phyloP scores from a whole-genome alignment of 2,113 vertebrate species.

The Phylloscopus whistleri region DNA sequence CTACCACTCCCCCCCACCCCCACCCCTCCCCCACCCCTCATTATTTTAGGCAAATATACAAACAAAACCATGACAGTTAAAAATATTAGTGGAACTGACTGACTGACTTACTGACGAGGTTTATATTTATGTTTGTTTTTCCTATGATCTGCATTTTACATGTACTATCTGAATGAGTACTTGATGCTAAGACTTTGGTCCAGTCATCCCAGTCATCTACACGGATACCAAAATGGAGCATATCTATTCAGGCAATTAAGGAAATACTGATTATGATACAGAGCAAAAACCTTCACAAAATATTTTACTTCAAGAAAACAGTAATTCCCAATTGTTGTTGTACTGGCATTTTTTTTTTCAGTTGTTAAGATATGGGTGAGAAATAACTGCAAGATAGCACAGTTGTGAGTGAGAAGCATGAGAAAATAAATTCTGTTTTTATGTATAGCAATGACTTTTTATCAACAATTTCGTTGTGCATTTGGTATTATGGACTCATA shows the following conservation, averaged over 20 bases:
- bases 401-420: conserved; percentile 7
- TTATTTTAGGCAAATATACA: background rate
- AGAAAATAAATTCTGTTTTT: conserved; percentile 45
- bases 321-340: background rate
- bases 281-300: background rate
- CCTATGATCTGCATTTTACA: background rate
- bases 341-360: background rate
- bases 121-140: background rate
- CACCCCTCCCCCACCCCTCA: accelerated
- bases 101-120: background rate
- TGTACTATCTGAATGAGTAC: background rate
- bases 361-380: background rate
- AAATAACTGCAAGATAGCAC: background rate
- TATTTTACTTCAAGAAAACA: background rate
- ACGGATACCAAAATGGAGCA: background rate
- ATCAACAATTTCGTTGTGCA: conserved; percentile 39
- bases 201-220: background rate
- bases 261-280: background rate
- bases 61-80: background rate
- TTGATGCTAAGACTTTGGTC: background rate
- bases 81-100: background rate
- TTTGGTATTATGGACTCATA: conserved; percentile 48
- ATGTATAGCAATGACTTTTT: conserved; percentile 16
- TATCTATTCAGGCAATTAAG: background rate
- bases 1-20: background rate